These are phyloP conservation scores for Tachysurus vachellii DNA, from an alignment of 2,113 vertebrate genomes.

Conservation along the genomic window DNA sequence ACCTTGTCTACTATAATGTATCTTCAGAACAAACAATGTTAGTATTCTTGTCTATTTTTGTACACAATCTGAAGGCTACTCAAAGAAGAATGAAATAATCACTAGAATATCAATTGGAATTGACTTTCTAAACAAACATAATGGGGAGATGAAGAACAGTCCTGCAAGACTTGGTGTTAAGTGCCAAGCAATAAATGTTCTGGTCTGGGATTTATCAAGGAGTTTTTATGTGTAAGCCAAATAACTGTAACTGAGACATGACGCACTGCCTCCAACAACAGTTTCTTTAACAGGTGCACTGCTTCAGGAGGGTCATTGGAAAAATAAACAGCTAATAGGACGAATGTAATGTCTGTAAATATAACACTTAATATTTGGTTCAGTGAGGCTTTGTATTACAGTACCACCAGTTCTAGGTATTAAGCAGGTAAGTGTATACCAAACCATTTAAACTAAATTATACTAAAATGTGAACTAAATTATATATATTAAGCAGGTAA, in stretches of 20 bases:
- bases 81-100: conserved; percentile 14
- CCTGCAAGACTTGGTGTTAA: conserved; percentile 22
- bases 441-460: background rate
- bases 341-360: background rate
- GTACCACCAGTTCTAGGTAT: background rate
- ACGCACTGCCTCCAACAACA: conserved; percentile 9
- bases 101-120: conserved; percentile 12
- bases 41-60: background rate
- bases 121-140: conserved; percentile 9
- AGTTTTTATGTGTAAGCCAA: conserved; percentile 39
- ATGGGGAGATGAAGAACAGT: conserved; percentile 8
- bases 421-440: background rate
- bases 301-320: background rate
- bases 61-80: background rate
- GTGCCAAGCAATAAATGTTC: conserved; percentile 25
- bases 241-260: conserved; percentile 17
- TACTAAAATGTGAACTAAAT: background rate
- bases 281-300: conserved; percentile 11
- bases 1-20: background rate
- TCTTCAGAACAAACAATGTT: background rate
- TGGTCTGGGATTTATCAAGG: conserved; percentile 25
- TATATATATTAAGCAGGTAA: background rate
- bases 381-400: background rate
- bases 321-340: conserved; percentile 39
- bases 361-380: background rate